Evolutionary conservation across 2,888 invertebrate genomes (phyloP), one percentile per base, ranked within the genome.

Genomic region (Hofmannophila pseudospretella): DNA sequence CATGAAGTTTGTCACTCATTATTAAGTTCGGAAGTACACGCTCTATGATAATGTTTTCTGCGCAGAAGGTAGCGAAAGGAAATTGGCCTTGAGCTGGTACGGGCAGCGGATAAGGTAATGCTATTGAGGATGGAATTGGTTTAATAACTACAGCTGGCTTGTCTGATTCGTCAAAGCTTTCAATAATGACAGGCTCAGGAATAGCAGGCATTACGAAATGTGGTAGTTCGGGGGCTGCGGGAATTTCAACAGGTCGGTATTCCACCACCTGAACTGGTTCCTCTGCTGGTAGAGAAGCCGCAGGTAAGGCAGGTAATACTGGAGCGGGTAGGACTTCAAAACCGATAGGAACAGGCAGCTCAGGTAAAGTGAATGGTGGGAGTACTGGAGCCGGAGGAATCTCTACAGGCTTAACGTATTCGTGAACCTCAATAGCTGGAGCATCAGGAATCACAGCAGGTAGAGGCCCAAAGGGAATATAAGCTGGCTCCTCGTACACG

Each of bases 21-120:
- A 46, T 41, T 16, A 60, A 44, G 26, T 60, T 56, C 5, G 66
- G 62, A n/a, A 59, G 38, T 27, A 67, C 39, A 14, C 61, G 60
- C 23, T 65, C 54, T 30, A 54, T 39, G 4, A 66, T 44, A 43
- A 67, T 57, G 31, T 66, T 47, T 34, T 58, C 51, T 11, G 47
- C 62, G 35, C 54, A 60, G 20, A 43, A 35, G 4, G 41, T 44
- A 7, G 56, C 52, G 3, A 38, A 32, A 7, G 43, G n/a, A 11
- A 33, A 28, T 1, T 11, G 31, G 9, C 22, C 28, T 10, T 27
- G 25, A n/a, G n/a, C n/a, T 7, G 28, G n/a, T 27, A 32, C 20
- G 12, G 22, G n/a, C 26, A 14, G 8, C n/a, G 14, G 12, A 4
- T 16, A 5, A 29, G 30, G 23, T n/a, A 23, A n/a, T n/a, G 7